Percentiles rank a stretch among this genome's conserved stretches.
phyloP scores from a whole-genome alignment of 2,113 vertebrate species.

The Melanostigma gelatinosum region DNA sequence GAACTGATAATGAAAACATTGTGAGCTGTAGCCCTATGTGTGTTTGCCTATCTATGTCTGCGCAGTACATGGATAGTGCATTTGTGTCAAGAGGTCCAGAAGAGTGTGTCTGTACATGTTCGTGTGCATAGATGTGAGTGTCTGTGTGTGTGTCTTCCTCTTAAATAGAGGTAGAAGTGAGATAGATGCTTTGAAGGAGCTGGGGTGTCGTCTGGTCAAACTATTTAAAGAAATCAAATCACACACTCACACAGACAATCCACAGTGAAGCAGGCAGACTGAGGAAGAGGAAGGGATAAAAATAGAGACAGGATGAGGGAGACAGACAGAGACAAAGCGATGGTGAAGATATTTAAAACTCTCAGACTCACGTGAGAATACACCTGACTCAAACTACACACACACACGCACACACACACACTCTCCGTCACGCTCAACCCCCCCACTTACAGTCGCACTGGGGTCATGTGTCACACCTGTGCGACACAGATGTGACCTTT shows the following conservation, averaged over 20 bases:
- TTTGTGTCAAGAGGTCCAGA: neutral
- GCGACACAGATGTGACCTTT: constrained; percentile 55
- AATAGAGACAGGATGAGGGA: constrained; percentile 63
- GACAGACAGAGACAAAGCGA: constrained; percentile 57
- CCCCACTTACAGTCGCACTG: constrained; percentile 8
- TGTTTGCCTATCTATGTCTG: neutral
- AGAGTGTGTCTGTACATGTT: neutral
- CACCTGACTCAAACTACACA: constrained; percentile 47
- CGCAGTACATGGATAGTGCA: neutral
- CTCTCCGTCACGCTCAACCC: neutral
- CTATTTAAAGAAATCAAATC: constrained; percentile 65
- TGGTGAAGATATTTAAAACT: constrained; percentile 67
- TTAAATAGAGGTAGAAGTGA: constrained; percentile 11
- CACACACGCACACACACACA: neutral
- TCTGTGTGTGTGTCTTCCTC: neutral
- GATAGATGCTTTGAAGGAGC: constrained; percentile 50
- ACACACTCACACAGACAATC: constrained; percentile 2
- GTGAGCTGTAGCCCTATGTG: neutral
- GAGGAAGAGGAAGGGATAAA: constrained; percentile 49
- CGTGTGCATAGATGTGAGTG: neutral
- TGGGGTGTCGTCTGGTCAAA: constrained; percentile 36
- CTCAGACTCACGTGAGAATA: constrained; percentile 42
- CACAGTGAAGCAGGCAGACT: constrained; percentile 32
- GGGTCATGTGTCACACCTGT: constrained; percentile 55
- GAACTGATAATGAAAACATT: neutral